Percentiles rank a stretch among this genome's conserved stretches.
These are phyloP conservation scores for Tetranychus piercei DNA, from an alignment of 2,888 invertebrate species.

Conservation along the genomic window DNA sequence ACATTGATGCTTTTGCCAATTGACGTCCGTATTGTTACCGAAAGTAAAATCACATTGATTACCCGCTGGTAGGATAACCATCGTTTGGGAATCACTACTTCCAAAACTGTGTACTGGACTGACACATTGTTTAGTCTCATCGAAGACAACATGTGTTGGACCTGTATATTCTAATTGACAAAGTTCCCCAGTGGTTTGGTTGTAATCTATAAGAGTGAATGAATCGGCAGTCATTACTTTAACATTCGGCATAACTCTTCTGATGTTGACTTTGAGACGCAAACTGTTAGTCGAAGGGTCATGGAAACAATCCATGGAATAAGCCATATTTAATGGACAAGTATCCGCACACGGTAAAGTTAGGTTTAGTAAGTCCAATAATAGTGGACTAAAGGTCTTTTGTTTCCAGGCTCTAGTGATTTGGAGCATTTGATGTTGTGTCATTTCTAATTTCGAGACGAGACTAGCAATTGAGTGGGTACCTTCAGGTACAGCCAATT, in stretches of 20 bases:
- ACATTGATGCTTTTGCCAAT: no score
- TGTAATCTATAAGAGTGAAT: no score
- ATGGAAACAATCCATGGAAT: not conserved
- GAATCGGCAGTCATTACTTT: conserved; percentile 9
- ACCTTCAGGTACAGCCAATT: no score
- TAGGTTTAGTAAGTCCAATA: not conserved
- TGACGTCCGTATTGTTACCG: no score
- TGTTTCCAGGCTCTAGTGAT: no score
- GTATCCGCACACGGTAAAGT: not conserved
- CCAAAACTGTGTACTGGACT: no score
- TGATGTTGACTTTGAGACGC: not conserved
- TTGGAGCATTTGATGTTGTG: no score
- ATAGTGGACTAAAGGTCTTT: not conserved
- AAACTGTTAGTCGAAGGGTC: not conserved
- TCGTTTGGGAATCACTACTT: no score
- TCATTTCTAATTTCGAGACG: no score
- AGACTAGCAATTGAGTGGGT: no score
- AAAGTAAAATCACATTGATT: no score
- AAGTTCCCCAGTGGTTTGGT: not conserved
- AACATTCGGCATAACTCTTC: not conserved
- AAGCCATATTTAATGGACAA: not conserved
- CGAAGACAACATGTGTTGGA: not conserved
- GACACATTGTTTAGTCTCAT: not conserved
- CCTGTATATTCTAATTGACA: conserved; percentile 9
- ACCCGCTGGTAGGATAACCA: no score